phyloP scores from a whole-genome alignment of 2,888 invertebrate genomes.

The Biston stratarius region DNA sequence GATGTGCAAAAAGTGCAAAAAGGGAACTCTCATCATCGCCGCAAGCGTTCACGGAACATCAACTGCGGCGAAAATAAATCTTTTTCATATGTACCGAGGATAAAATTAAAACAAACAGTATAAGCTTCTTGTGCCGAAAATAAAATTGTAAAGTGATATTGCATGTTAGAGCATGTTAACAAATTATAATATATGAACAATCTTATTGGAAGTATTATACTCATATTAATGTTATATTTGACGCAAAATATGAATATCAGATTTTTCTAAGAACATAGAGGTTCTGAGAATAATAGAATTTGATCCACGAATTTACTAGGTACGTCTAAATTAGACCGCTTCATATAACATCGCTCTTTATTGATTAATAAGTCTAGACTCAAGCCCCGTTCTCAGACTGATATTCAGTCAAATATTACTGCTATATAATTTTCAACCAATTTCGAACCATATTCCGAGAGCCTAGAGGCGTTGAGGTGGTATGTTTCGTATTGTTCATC shows the following conservation, averaged over 20 bases:
- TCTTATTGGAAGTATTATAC: too few species aligned
- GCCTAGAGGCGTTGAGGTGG: not conserved
- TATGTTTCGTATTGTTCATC: not conserved
- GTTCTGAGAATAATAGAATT: too few species aligned
- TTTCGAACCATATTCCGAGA: constrained; percentile 15
- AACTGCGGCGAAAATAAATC: constrained; percentile 62
- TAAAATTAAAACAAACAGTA: constrained; percentile 33
- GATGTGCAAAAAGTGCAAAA: constrained; percentile 57
- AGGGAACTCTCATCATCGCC: constrained; percentile 53
- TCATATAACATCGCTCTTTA: constrained; percentile 11
- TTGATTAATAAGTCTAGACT: constrained; percentile 32
- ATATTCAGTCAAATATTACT: constrained; percentile 7
- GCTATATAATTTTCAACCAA: constrained; percentile 4
- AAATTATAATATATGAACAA: not conserved
- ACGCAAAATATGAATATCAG: too few species aligned
- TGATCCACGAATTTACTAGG: not conserved
- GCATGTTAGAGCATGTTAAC: constrained; percentile 15
- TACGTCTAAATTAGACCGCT: constrained; percentile 6
- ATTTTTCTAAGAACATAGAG: too few species aligned
- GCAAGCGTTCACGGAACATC: constrained; percentile 61
- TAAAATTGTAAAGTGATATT: constrained; percentile 32
- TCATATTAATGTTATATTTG: too few species aligned
- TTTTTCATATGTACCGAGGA: constrained; percentile 45
- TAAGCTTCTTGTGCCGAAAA: constrained; percentile 28
- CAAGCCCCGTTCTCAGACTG: constrained; percentile 11